These are phyloP conservation scores for Pelecanus crispus DNA, from an alignment of 2,113 vertebrate genomes.

Conservation along the genomic window DNA sequence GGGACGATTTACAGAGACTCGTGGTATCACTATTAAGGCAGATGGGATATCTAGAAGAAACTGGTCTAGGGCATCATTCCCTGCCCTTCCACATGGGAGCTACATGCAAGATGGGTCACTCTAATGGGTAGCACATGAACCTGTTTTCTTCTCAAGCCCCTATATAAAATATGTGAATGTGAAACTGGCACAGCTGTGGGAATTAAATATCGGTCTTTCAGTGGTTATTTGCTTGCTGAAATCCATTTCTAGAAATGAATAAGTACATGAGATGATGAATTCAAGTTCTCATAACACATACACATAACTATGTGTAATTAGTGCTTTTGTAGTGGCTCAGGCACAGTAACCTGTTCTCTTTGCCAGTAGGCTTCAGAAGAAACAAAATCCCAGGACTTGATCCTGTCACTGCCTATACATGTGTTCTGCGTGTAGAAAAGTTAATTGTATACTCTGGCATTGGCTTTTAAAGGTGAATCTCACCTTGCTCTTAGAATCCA, in stretches of 20 bases:
- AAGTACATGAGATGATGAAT: background rate
- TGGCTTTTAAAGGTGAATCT: background rate
- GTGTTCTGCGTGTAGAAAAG: background rate
- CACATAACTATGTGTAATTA: background rate
- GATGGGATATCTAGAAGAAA: background rate
- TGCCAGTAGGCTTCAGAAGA: background rate
- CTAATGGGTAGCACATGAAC: fast-evolving
- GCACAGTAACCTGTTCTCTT: background rate
- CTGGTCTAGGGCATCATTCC: background rate
- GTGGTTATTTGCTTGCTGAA: background rate
- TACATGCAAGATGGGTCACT: background rate
- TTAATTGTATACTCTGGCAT: background rate
- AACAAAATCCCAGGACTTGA: background rate
- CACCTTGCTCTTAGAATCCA: background rate
- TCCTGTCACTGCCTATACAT: background rate
- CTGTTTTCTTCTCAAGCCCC: background rate
- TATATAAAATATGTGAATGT: background rate
- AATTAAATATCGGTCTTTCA: background rate
- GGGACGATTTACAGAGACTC: background rate
- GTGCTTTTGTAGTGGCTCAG: background rate
- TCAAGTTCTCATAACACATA: background rate
- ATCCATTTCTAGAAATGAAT: background rate
- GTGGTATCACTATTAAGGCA: background rate
- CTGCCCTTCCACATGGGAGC: background rate
- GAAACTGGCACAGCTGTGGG: background rate